Percentiles rank a stretch among this genome's conserved stretches.
Evolutionary conservation across 1,140 invertebrate genomes (phyloP).

Genomic region (Holcopasites calliopsidis): DNA sequence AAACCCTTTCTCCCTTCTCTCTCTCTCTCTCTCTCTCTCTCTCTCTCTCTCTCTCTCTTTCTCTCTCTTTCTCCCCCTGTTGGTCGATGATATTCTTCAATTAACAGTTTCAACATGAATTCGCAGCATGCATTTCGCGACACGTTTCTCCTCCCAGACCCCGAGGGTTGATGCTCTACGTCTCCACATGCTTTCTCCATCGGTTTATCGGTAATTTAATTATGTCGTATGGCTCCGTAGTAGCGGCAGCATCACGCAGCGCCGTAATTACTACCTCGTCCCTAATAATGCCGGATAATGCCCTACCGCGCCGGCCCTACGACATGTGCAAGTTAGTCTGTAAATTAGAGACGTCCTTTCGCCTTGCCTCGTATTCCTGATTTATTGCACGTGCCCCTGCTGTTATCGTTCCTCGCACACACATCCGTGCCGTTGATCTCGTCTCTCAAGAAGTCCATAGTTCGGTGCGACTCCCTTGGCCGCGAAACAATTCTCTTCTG

Average conservation of each 20-base stretch:
- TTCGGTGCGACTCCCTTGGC: background rate
- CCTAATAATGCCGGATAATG: slow-evolving; percentile 47
- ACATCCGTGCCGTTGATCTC: background rate
- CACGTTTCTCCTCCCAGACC: background rate
- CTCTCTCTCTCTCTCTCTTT: background rate
- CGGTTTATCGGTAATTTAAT: slow-evolving; percentile 52
- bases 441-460: background rate
- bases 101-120: slow-evolving; percentile 12
- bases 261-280: slow-evolving; percentile 45
- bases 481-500: background rate
- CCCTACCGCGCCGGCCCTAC: slow-evolving; percentile 7
- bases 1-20: background rate
- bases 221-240: slow-evolving; percentile 37
- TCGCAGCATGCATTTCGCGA: slow-evolving; percentile 10
- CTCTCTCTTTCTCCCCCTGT: too few relatives aligned
- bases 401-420: slow-evolving; percentile 21
- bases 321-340: slow-evolving; percentile 43
- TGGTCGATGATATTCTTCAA: too few relatives aligned
- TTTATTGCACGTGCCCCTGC: slow-evolving; percentile 32
- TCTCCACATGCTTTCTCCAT: slow-evolving; percentile 42
- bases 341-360: slow-evolving; percentile 49
- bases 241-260: slow-evolving; percentile 26
- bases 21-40: background rate
- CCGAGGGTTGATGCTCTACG: background rate
- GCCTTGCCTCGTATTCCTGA: slow-evolving; percentile 38